Evolutionary conservation across 2,888 invertebrate species (phyloP).

Genomic region (Argyresthia albistria): DNA sequence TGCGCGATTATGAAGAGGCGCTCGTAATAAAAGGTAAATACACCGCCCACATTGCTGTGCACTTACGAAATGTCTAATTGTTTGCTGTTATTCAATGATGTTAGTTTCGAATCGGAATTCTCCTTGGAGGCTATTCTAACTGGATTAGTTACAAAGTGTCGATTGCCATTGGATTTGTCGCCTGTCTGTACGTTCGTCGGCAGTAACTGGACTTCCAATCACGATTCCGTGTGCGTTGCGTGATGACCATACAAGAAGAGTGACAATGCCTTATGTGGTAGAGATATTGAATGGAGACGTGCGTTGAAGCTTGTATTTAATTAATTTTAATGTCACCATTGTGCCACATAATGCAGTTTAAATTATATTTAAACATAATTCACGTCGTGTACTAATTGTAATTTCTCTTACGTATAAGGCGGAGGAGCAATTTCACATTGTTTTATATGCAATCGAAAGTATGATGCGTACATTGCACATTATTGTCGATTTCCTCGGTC

Average conservation of each 20-base stretch:
- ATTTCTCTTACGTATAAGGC: background rate
- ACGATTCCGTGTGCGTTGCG: slow-evolving; percentile 49
- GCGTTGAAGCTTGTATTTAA: background rate
- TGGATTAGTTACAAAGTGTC: background rate
- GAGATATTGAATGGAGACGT: background rate
- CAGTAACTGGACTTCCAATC: slow-evolving; percentile 67
- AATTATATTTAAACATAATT: background rate
- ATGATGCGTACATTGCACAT: background rate
- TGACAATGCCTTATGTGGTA: background rate
- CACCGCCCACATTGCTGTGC: slow-evolving; percentile 14
- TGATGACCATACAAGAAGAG: slow-evolving; percentile 6
- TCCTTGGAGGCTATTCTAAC: background rate
- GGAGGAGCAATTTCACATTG: background rate
- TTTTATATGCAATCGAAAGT: background rate
- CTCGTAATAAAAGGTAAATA: slow-evolving; percentile 24
- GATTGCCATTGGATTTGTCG: background rate
- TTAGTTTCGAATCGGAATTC: background rate
- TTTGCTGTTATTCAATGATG: background rate
- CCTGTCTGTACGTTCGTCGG: slow-evolving; percentile 13
- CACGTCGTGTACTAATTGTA: background rate
- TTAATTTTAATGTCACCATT: slow-evolving; percentile 32
- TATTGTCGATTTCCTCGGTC: background rate
- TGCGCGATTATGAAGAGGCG: slow-evolving; percentile 55
- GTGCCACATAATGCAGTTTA: slow-evolving; percentile 11
- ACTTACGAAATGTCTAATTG: no score